Evolutionary conservation across 1,140 invertebrate genomes (phyloP), one percentile per base, ranked within the genome.

Genomic region (Drosophila sproati): DNA sequence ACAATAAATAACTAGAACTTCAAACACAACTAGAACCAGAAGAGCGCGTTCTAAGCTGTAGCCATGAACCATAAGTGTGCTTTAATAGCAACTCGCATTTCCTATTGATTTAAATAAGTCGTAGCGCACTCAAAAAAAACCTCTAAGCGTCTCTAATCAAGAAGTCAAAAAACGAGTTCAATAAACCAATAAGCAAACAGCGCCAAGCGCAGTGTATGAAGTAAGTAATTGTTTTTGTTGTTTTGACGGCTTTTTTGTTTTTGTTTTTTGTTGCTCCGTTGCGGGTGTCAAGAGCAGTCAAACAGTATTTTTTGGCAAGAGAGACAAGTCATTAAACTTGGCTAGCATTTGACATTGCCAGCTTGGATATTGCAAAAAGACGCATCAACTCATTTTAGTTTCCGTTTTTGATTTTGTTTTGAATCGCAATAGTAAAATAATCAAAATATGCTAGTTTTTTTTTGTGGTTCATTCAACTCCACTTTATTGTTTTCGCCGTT

Each of bases 251-350:
- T 32, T 56, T 71, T 32, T 28, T 50, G 28, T 3, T 57, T 5
- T 48, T 39, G 31, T 41, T 47, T 39, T 12, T 57, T 52, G 29
- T 34, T 34, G 7, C 20, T 28, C 52, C 45, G 50, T 47, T 61
- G 64, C 71, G 72, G 66, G 72, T 62, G 72, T 74, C 72, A 74
- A 74, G 72, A 74, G 66, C 72, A 74, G 72, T 74, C 72, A 74
- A 20, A 70, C 51, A 61, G 48, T 71, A 39, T 71, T 59, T 72
- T 73, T 73, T 68, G 63, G 63, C 63, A 37, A 20, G 43, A 35
- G 35, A 31, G 3, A 51, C 35, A 68, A 70, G 73, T 75, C 73
- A 75, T 75, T 75, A 75, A 75, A 75, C 73, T 75, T 75, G 73
- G 68, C 67, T 71, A 52, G 48, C 52, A 75, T 71, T 75, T 75